These are phyloP conservation scores for Acronicta psi DNA, from an alignment of 2,888 invertebrate species.

Conservation along the genomic window DNA sequence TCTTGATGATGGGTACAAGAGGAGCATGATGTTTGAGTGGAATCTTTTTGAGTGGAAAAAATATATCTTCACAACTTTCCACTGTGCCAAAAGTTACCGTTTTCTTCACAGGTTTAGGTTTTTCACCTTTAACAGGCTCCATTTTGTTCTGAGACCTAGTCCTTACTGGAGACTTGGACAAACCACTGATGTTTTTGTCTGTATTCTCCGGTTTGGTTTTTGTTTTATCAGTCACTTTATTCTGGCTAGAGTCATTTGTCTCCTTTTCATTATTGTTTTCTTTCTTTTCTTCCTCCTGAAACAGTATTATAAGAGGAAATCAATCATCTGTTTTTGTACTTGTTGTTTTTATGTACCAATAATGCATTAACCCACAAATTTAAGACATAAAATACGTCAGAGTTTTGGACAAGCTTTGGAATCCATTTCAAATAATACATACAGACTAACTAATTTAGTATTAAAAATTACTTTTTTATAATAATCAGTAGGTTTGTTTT, in stretches of 20 bases:
- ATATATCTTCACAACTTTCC: conserved; percentile 90
- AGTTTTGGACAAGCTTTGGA: too few species aligned
- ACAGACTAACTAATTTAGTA: too few species aligned
- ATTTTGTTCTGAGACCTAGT: conserved; percentile 87
- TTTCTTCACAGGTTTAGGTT: conserved; percentile 89
- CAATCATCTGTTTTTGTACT: conserved; percentile 5
- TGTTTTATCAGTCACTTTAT: conserved; percentile 67
- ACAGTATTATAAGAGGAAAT: conserved; percentile 38
- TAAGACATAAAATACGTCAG: too few species aligned
- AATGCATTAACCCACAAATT: too few species aligned
- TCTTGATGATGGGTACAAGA: conserved; percentile 90
- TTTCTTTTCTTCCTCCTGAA: conserved; percentile 88
- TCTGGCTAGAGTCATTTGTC: conserved; percentile 69
- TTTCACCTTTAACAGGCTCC: conserved; percentile 81
- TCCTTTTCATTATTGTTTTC: conserved; percentile 83
- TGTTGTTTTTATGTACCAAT: too few species aligned
- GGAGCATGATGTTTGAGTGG: conserved; percentile 90
- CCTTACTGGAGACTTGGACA: conserved; percentile 81
- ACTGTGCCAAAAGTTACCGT: conserved; percentile 91
- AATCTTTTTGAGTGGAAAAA: conserved; percentile 88
- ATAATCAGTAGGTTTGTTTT: too few species aligned
- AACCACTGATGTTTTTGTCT: conserved; percentile 68
- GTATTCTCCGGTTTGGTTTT: conserved; percentile 65
- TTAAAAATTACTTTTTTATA: too few species aligned
- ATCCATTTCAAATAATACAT: too few species aligned